Evolutionary conservation across 2,888 invertebrate genomes (phyloP).

Genomic region (Eugnorisma glareosa): DNA sequence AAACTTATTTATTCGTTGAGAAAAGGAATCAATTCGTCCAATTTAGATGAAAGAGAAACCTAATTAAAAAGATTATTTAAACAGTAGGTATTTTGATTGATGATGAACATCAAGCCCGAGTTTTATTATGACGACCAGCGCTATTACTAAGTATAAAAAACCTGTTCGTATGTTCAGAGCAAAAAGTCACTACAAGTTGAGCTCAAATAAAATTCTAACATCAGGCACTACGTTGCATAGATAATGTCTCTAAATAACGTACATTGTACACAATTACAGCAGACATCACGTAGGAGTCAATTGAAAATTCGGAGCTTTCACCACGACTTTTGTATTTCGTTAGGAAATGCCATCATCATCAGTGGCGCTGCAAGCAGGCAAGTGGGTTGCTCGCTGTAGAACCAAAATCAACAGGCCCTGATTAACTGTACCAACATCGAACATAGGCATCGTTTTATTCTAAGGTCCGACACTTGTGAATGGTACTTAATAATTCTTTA

Average conservation of each 20-base stretch:
- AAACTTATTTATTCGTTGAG: neutral
- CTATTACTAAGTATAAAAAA: neutral
- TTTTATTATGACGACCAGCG: neutral
- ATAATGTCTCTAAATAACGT: neutral
- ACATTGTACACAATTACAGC: neutral
- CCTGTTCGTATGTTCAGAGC: neutral
- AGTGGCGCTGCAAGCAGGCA: neutral
- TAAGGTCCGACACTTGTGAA: neutral
- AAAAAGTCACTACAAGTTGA: neutral
- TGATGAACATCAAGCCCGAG: neutral
- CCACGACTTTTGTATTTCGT: neutral
- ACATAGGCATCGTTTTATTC: neutral
- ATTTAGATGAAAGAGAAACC: neutral
- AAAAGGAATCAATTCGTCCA: neutral
- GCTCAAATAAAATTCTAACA: neutral
- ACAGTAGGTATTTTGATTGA: neutral
- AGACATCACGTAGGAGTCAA: neutral
- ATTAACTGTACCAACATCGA: neutral
- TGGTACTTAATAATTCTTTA: neutral
- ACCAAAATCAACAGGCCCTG: neutral
- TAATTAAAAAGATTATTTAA: neutral
- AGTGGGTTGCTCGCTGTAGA: neutral
- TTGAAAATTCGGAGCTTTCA: neutral
- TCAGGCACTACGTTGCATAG: neutral
- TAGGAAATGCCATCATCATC: neutral